phyloP scores from a whole-genome alignment of 1,140 invertebrate genomes.

The Drosophila bipectinata region DNA sequence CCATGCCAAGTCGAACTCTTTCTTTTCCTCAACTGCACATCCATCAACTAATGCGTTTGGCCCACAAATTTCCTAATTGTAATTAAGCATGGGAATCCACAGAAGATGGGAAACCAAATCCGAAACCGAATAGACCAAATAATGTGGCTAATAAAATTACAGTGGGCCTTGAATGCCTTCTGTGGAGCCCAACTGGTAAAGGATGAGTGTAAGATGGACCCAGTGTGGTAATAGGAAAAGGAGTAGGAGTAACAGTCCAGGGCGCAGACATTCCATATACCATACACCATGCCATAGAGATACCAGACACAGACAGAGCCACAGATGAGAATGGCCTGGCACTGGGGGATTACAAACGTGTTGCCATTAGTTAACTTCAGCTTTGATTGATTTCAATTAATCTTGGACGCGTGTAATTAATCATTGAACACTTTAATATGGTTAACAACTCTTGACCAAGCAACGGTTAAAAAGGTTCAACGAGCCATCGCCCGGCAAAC shows the following conservation, averaged over 20 bases:
- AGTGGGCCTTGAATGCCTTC: constrained; percentile 25
- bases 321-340: constrained; percentile 33
- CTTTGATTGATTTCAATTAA: constrained; percentile 84
- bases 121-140: constrained; percentile 25
- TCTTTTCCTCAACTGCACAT: constrained; percentile 33
- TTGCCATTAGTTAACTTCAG: constrained; percentile 84
- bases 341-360: constrained; percentile 79
- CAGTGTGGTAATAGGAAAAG: background rate
- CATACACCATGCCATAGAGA: constrained; percentile 31
- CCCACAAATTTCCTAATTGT: constrained; percentile 68
- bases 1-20: constrained; percentile 20
- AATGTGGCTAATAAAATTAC: constrained; percentile 67
- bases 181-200: constrained; percentile 1
- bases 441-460: constrained; percentile 84
- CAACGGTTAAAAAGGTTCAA: constrained; percentile 84
- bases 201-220: constrained; percentile 13
- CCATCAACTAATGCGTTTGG: constrained; percentile 45
- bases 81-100: constrained; percentile 76
- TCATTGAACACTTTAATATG: constrained; percentile 84
- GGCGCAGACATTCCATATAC: constrained; percentile 56
- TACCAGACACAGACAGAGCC: constrained; percentile 30
- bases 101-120: constrained; percentile 18
- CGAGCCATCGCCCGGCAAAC: constrained; percentile 50
- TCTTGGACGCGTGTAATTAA: constrained; percentile 84
- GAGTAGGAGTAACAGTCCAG: constrained; percentile 25